Evolutionary conservation across 2,888 invertebrate species (phyloP), one percentile per base, ranked within the genome.

Genomic region (Tenthredo scrophulariae): DNA sequence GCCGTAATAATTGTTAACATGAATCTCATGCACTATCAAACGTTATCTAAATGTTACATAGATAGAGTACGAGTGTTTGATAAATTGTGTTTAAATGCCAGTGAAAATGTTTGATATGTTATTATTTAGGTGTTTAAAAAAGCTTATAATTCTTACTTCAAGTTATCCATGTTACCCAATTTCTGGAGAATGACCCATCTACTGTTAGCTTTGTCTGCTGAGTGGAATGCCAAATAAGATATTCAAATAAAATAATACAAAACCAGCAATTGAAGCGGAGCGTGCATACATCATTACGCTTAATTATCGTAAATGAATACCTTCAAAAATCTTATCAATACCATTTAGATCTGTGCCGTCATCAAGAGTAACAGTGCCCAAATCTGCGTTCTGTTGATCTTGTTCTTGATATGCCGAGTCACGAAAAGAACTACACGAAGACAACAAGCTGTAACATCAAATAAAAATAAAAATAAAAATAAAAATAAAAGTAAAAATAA

Each of bases 361-460:
- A 88, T 95, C 95, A 85, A 92, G 91, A 77, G 90, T 90, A 88
- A 95, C 94, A 88, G 93, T 93, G 90, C 94, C 94, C 87, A 94
- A 94, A 86, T 94, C 94, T 50, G 92, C 90, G 86, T 91, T 92
- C 86, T 94, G 94, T 89, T 94, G 94, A 87, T 94, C 95, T 88
- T 94, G 94, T 88, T 97, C 97, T 90, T 96, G 96, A 93, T 96
- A 97, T 88, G 97, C 96, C 87, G 97, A 97, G 94, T 97, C 97
- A 89, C 97, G 96, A 94, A 97, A 97, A 83, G 97, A 97, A 93
- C 97, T 97, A 95, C 96, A 97, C 93, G 97, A 97, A 90, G 97
- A 97, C 93, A 97, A 94, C 94, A 97, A 94, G 94, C 97, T 97
- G 95, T 91, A 94, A 94, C 87, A 89, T 89, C 86, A 79, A 86